These are phyloP conservation scores for Lingula anatina DNA, from an alignment of 2,888 invertebrate species.

Conservation along the genomic window DNA sequence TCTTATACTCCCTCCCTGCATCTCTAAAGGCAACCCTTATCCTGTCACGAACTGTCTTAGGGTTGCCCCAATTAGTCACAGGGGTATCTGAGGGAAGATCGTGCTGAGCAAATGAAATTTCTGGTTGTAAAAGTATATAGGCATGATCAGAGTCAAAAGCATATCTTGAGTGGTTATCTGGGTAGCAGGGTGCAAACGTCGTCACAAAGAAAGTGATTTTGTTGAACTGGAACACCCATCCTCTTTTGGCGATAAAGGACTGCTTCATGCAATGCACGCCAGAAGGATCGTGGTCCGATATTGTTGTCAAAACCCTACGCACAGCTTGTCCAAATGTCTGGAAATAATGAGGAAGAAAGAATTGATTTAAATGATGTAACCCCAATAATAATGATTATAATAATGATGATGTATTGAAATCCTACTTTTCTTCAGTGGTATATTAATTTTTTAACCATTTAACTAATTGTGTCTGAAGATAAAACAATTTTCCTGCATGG, in stretches of 20 bases:
- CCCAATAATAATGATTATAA: too few relatives aligned
- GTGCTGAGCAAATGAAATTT: constrained; percentile 39
- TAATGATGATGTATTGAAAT: too few relatives aligned
- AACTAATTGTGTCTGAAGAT: too few relatives aligned
- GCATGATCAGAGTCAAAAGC: constrained; percentile 23
- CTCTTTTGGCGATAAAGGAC: constrained; percentile 22
- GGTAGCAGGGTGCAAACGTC: constrained; percentile 41
- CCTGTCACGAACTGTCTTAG: constrained; percentile 32
- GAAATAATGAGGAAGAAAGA: too few relatives aligned
- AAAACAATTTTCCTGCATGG: too few relatives aligned
- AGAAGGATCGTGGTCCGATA: constrained; percentile 30
- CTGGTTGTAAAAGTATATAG: constrained; percentile 40
- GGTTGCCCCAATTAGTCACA: constrained; percentile 33
- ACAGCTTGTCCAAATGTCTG: constrained; percentile 31
- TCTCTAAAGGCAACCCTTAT: constrained; percentile 33
- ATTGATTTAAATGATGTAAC: too few relatives aligned
- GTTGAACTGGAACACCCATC: constrained; percentile 43
- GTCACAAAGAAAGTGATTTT: constrained; percentile 38
- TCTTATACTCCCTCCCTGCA: constrained; percentile 28
- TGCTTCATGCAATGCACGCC: constrained; percentile 26
- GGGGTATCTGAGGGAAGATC: constrained; percentile 34
- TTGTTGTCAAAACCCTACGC: constrained; percentile 18
- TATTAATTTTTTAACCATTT: too few relatives aligned
- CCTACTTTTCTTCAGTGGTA: too few relatives aligned
- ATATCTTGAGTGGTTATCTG: constrained; percentile 27